A percentile compares a stretch with the other conserved stretches of the same genome.
Evolutionary conservation across 2,797 vertebrate genomes (phyloP).

Genomic region (Babyrousa celebensis): DNA sequence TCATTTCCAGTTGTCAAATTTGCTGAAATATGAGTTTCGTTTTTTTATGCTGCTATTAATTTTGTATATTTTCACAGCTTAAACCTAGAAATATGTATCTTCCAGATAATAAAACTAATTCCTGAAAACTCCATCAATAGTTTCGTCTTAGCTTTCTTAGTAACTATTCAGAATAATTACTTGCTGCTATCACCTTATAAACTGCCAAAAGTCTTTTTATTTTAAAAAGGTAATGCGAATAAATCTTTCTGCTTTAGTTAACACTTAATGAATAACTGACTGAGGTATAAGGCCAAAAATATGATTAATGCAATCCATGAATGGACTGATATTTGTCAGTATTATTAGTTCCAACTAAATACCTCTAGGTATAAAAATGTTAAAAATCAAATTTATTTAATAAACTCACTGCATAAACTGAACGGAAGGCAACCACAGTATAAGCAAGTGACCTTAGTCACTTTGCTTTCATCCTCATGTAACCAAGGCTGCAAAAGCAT

Average conservation of each 20-base stretch:
- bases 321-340: slow-evolving; percentile 8
- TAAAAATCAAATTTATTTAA: neutral
- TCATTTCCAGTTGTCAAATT: slow-evolving; percentile 82
- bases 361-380: neutral
- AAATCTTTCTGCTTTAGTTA: slow-evolving; percentile 52
- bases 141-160: slow-evolving; percentile 37
- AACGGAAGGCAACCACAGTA: neutral
- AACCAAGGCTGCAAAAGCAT: rapidly evolving
- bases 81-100: slow-evolving; percentile 42
- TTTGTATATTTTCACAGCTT: slow-evolving; percentile 47
- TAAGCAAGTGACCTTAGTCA: too few species aligned
- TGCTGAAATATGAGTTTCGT: slow-evolving; percentile 68
- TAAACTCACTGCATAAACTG: neutral
- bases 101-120: slow-evolving; percentile 75
- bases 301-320: slow-evolving; percentile 24
- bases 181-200: neutral
- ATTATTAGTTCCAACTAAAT: neutral
- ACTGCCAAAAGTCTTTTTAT: neutral
- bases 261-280: slow-evolving; percentile 21
- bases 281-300: neutral
- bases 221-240: slow-evolving; percentile 57
- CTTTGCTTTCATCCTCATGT: neutral
- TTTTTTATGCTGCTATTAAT: slow-evolving; percentile 44
- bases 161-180: slow-evolving; percentile 26
- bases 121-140: slow-evolving; percentile 44